These are phyloP conservation scores for Gallirallus australis DNA, from an alignment of 2,797 vertebrate genomes.

Conservation along the genomic window DNA sequence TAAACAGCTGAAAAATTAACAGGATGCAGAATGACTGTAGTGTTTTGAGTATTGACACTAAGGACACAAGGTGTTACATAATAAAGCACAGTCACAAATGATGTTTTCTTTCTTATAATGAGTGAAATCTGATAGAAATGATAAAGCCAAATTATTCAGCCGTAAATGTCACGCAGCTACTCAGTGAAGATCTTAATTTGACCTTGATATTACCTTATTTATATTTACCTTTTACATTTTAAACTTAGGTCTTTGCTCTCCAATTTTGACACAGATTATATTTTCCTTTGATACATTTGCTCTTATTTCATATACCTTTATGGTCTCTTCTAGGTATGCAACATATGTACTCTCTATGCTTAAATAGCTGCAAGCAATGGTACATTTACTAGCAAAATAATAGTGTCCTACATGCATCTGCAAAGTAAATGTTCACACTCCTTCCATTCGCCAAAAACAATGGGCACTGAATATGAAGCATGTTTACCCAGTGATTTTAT, in stretches of 20 bases:
- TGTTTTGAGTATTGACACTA: constrained; percentile 59
- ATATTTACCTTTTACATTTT: constrained; percentile 4
- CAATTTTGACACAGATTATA: neutral
- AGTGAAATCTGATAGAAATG: constrained; percentile 66
- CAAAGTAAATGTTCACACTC: constrained; percentile 29
- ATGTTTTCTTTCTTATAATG: constrained; percentile 48
- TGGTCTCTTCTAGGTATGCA: neutral
- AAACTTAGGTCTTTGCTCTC: neutral
- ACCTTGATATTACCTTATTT: neutral
- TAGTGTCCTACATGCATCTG: neutral
- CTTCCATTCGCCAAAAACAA: constrained; percentile 24
- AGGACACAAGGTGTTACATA: constrained; percentile 68
- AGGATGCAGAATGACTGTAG: constrained; percentile 67
- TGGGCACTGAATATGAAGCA: neutral
- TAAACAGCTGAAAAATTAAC: constrained; percentile 65
- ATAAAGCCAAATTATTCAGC: constrained; percentile 61
- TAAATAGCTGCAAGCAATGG: constrained; percentile 31
- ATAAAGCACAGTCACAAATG: constrained; percentile 67
- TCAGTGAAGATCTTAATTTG: constrained; percentile 36
- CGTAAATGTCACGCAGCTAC: constrained; percentile 47
- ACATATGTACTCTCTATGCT: neutral
- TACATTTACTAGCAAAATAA: neutral
- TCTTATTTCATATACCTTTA: neutral
- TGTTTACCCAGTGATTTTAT: constrained; percentile 39
- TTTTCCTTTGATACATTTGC: neutral